phyloP scores from a whole-genome alignment of 2,888 invertebrate genomes.

The Venusia cambrica region DNA sequence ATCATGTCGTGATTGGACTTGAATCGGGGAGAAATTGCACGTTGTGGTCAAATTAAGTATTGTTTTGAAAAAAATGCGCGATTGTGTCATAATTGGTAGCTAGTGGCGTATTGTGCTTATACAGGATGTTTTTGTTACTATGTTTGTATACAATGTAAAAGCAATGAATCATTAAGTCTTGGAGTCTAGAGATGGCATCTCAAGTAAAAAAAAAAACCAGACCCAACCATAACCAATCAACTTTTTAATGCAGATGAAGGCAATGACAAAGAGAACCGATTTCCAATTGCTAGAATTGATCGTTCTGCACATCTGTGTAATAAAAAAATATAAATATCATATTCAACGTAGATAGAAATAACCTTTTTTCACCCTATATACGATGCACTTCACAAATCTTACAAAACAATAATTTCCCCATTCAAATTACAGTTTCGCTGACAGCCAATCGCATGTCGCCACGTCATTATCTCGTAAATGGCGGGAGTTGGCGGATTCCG shows the following conservation, averaged over 20 bases:
- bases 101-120: not conserved
- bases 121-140: conserved; percentile 6
- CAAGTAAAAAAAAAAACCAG: no score
- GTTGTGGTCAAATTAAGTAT: conserved; percentile 36
- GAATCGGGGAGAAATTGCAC: conserved; percentile 44
- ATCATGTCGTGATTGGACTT: conserved; percentile 40
- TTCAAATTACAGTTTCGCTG: conserved; percentile 19
- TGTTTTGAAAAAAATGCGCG: conserved; percentile 33
- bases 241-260: no score
- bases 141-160: no score
- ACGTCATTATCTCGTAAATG: conserved; percentile 34
- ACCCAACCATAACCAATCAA: no score
- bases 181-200: no score
- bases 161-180: no score
- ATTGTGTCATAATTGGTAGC: not conserved
- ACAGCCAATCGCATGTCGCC: conserved; percentile 42
- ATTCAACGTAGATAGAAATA: conserved; percentile 1
- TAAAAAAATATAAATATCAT: no score
- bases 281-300: no score
- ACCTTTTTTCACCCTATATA: conserved; percentile 5
- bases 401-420: conserved; percentile 15
- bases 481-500: conserved; percentile 29
- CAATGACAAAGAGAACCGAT: no score
- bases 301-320: no score
- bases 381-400: conserved; percentile 7